Conservation (phyloP, 2,888 invertebrate genomes). For the Saturnia japonica region DNA sequence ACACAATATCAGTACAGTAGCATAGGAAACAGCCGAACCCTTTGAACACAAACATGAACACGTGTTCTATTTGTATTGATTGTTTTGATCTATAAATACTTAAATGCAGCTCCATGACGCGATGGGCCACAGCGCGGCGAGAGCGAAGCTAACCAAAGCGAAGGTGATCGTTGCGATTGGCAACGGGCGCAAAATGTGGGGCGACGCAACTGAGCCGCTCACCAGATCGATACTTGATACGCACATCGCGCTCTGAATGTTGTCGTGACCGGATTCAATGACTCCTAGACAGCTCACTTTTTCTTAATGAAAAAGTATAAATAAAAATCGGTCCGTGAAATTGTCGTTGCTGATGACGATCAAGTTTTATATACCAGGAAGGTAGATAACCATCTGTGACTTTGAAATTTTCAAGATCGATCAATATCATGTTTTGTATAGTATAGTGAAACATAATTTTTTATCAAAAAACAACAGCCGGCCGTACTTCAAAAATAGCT, state of each 20-base stretch:
- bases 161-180: conserved; percentile 58
- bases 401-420: background rate
- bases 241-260: conserved; percentile 70
- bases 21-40: background rate
- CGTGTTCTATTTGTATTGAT: conserved; percentile 36
- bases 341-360: conserved; percentile 21
- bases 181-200: conserved; percentile 72
- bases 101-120: conserved; percentile 33
- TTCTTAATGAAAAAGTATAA: conserved; percentile 36
- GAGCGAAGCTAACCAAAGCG: conserved; percentile 45
- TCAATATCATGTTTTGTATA: too few species aligned
- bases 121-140: conserved; percentile 32
- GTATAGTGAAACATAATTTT: too few species aligned
- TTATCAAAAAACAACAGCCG: too few species aligned
- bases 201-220: conserved; percentile 68
- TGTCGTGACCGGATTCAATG: conserved; percentile 63
- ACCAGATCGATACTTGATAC: conserved; percentile 77
- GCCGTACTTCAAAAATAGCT: too few species aligned
- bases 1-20: background rate
- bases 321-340: conserved; percentile 34
- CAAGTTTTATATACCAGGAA: conserved; percentile 6
- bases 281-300: conserved; percentile 43
- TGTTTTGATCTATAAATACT: conserved; percentile 52
- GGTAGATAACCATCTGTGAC: background rate
- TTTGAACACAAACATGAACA: conserved; percentile 21